Percentiles rank a stretch among this genome's conserved stretches.
Conservation (phyloP, 2,113 vertebrate species). For the Aramus guarauna region DNA sequence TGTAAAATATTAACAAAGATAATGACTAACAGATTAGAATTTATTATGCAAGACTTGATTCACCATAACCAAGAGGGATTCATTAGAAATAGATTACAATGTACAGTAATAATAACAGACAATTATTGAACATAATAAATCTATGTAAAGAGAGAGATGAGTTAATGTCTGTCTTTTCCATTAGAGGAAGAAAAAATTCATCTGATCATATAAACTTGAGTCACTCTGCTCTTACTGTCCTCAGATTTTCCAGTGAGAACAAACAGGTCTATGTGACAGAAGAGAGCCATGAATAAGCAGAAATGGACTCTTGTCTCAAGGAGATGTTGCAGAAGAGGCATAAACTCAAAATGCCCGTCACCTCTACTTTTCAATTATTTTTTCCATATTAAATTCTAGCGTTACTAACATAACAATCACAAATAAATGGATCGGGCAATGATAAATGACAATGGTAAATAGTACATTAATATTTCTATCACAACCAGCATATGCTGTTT, state of each 20-base stretch:
- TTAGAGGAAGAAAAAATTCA: conserved; percentile 21
- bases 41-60: conserved; percentile 44
- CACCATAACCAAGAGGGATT: conserved; percentile 60
- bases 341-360: background rate
- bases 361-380: background rate
- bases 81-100: conserved; percentile 64
- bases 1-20: conserved; percentile 44
- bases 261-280: background rate
- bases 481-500: background rate
- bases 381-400: background rate
- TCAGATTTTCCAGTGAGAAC: background rate
- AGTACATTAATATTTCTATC: background rate
- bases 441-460: background rate
- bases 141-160: conserved; percentile 41
- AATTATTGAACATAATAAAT: conserved; percentile 59
- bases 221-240: background rate
- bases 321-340: background rate
- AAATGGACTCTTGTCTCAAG: background rate
- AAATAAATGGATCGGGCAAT: background rate
- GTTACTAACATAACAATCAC: background rate
- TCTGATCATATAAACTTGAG: conserved; percentile 10
- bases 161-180: conserved; percentile 47
- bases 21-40: conserved; percentile 51
- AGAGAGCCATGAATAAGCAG: background rate
- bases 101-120: conserved; percentile 65